Evolutionary conservation across 2,797 vertebrate genomes (phyloP).

Genomic region (Discoglossus pictus): DNA sequence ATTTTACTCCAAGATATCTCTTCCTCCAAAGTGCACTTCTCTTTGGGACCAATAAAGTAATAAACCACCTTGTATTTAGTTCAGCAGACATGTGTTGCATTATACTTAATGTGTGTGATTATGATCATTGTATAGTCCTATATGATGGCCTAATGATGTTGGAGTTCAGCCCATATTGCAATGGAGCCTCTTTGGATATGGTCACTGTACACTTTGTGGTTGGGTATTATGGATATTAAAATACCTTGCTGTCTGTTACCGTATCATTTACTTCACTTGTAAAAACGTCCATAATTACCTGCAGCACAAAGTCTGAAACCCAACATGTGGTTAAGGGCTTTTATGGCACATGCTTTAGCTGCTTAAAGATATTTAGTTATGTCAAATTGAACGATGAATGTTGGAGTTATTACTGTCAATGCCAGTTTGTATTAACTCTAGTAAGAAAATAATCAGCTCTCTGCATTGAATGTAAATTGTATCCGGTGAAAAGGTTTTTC

Average conservation of each 20-base stretch:
- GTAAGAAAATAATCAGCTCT: neutral
- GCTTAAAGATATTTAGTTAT: slow-evolving; percentile 15
- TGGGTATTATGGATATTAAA: neutral
- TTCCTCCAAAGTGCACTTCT: too few species aligned
- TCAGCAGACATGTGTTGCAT: too few species aligned
- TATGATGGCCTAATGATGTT: too few species aligned
- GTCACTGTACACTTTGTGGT: neutral
- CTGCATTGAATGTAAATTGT: too few species aligned
- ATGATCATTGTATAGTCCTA: too few species aligned
- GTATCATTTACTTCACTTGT: neutral
- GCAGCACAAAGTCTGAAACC: neutral
- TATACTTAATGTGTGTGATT: too few species aligned
- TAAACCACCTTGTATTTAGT: too few species aligned
- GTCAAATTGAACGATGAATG: slow-evolving; percentile 12
- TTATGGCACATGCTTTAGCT: slow-evolving; percentile 9
- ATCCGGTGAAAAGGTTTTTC: too few species aligned
- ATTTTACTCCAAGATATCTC: too few species aligned
- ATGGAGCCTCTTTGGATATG: neutral
- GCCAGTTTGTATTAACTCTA: neutral
- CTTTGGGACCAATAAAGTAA: too few species aligned
- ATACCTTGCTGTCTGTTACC: neutral
- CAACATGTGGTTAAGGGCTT: slow-evolving; percentile 9
- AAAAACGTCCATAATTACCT: neutral
- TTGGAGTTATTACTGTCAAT: neutral
- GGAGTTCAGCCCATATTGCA: too few species aligned